Base-by-base conservation (phyloP, 2,113 vertebrate genomes). In the Ammodytes dubius region DNA sequence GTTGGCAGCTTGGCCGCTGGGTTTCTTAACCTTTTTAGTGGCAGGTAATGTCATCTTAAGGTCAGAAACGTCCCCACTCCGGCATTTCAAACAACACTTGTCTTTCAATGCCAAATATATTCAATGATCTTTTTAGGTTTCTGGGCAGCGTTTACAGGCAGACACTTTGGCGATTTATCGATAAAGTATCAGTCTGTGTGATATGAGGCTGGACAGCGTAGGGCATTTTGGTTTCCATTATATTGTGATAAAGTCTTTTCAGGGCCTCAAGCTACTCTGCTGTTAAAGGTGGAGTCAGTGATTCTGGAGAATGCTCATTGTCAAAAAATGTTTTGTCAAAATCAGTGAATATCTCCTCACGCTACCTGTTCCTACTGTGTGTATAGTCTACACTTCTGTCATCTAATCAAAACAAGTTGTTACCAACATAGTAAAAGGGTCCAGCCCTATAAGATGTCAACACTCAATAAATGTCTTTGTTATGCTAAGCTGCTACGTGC, bases 21-120 rank as follows among this genome's bases (percentile, higher is more conserved):
- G 27, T 59, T 52, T 54, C n/a, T 35, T 58, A 73, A 60, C 66
- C 45, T 27, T 37, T 67, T 76, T 27, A 12, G 15, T 57, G 58
- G 27, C 37, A 37, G 35, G 37, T 47, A 53, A 81, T 35, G 57
- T 59, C 65, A 64, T 64, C 61, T 45, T 47, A 60, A 71, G 68
- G 63, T 74, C 63, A 56, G 4, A 40, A 39, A 15, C 10, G 1
- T 52, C 46, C 37, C 45, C 42, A 27, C 8, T 13, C 37, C 19
- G 42, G 9, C 53, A 66, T 65, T 65, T 64, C 7, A 53, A 45
- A 46, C 52, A 10, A 15, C 27, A 27, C 27, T 27, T 1, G 42
- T 3, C 15, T 69, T 74, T 15, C 7, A 43, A 78, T 12, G 57
- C 0, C 10, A 71, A 73, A 69, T 2, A 49, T 40, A 47, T 6